Evolutionary conservation across 2,113 vertebrate species (phyloP), one percentile per base, ranked within the genome.

Genomic region (Oxygymnocypris stewartii): DNA sequence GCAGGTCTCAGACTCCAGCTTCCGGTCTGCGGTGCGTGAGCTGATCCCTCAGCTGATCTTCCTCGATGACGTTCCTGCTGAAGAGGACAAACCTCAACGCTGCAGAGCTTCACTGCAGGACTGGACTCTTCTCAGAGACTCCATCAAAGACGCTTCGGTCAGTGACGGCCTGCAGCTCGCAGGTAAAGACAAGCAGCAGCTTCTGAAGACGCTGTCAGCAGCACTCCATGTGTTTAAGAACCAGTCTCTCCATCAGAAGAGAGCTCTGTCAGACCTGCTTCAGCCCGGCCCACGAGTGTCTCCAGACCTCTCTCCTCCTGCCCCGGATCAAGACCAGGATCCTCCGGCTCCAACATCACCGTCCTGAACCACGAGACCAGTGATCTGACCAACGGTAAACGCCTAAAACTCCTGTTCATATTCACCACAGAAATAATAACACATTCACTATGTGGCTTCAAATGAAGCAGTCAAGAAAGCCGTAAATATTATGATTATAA

Each of bases 21-120:
- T 98, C 92, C 93, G 96, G 90, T 92, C 89, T 31, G 94, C 94
- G 61, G 94, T 99, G 88, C 95, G 91, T 90, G 95, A 95, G 89
- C 88, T 97, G 86, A 89, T 99, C 90, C 97, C 98, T 51, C 97
- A 98, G 92, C 93, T 99, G 88, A 90, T 91, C 88, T 94, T 94
- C 93, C 94, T 99, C 85, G 98, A 99, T 18, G 93, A 97, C 82
- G 82, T 93, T 71, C 95, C 92, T 16, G 93, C 93, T 63, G 90
- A 93, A 10, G 93, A 96, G 85, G 95, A 90, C 0, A 85, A 57
- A 67, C 85, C 75, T 76, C 88, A 71, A 42, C 86, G 88, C 77
- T 67, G 91, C 54, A 88, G 31, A 84, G 90, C 90, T 90, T 91
- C 93, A 89, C 91, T 82, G 88, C 90, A 95, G 80, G 96, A 98